Evolutionary conservation across 1,140 invertebrate species (phyloP), one percentile per base, ranked within the genome.

Genomic region (Zaprionus inermis): DNA sequence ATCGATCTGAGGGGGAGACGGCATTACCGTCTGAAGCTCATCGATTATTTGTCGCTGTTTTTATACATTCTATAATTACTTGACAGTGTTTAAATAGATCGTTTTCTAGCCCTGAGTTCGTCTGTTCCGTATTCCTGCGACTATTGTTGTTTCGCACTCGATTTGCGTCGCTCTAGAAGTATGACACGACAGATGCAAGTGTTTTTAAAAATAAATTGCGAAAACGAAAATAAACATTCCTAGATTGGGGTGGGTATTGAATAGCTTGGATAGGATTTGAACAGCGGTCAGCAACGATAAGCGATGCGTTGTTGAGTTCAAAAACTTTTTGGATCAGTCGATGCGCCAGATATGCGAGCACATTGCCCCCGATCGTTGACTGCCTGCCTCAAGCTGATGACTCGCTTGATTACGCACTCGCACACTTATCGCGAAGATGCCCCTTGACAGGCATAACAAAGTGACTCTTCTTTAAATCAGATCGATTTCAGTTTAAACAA

Each of bases 341-440:
- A 28, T 28, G 24, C 5, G 30, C 38, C 64, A 68, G 56, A 73
- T 61, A 73, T 49, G 44, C 49, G 51, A 51, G 57, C 61, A 49
- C 71, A 73, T 57, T 73, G 65, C 51, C 65, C 71, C 65, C 71
- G 65, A 69, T 24, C 71, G 41, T 73, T 73, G 71, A 69, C 65
- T 69, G 65, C 60, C 51, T 69, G 71, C n/a, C 32, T 30, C 32
- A 69, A 69, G 71, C 69, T 69, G 69, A 73, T 73, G 65, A 73
- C 71, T 61, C 57, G 30, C 16, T 3, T 22, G 57, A 73, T 73
- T 71, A 71, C 69, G 38, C 55, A 30, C 64, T 46, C 7, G 9
- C 3, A 2, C 1, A 34, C 52, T 65, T 65, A 65, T 65, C 38
- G 63, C 44, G 51, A 2, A 55, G 34, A 55, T 64, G 5, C 24